Evolutionary conservation across 2,888 invertebrate species (phyloP), one percentile per base, ranked within the genome.

Genomic region (Mactromeris polynyma): DNA sequence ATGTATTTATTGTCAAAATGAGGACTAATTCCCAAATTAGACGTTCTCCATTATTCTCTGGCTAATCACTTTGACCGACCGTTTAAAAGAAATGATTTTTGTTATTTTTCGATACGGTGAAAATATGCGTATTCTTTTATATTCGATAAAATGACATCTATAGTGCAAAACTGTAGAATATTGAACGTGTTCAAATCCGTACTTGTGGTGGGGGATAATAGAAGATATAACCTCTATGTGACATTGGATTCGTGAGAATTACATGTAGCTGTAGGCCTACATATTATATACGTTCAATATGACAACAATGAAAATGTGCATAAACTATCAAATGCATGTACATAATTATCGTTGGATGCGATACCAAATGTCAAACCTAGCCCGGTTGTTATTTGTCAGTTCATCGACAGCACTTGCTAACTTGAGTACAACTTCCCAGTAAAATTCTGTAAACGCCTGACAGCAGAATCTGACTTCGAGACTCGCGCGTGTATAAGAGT

Each of bases 1-100:
- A 91, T 91, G 91, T 91, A 89, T 91, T 91, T 91, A 91, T 91
- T 91, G 91, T 89, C 87, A 89, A 87, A 91, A 85, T 73, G 91
- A 83, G 64, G 81, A 82, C 85, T 91, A 91, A 91, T 91, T 87
- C 91, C 80, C 87, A 82, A 89, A 87, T 87, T 82, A 87, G 85
- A 89, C 73, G 83, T 83, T 79, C 36, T 26, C 87, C 89, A 83
- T 87, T 89, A 85, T 83, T 81, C 58, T 2, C 51, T 40, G 17
- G 51, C 89, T 91, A 91, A 91, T 91, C 89, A 89, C 91, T 85
- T 83, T 83, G 73, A 80, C 82, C 26, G 79, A 36, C 46, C 79
- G 54, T 82, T 88, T 87, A 85, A 87, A 77, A 87, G 73, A 82
- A 89, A 89, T 87, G 80, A 88, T 64, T 91, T 89, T 87, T 90